A percentile compares a stretch with the other conserved stretches of the same genome.
These are phyloP conservation scores for Gallinago media DNA, from an alignment of 2,113 vertebrate genomes.

Conservation along the genomic window DNA sequence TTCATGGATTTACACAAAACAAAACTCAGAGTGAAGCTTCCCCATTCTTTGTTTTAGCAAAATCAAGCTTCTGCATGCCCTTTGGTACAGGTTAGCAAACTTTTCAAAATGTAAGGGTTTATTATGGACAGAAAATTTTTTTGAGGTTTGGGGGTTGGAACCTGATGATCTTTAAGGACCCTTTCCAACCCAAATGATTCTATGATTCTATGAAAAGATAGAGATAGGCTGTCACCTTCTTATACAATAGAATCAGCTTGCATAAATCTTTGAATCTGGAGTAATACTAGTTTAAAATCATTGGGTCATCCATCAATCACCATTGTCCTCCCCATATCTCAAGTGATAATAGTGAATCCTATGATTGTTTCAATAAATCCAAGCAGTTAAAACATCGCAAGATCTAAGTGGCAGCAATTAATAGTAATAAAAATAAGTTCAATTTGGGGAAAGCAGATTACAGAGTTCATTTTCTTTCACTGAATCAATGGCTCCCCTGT, in stretches of 20 bases:
- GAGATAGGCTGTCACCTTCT: background rate
- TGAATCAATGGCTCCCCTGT: slow-evolving; percentile 63
- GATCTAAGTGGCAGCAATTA: slow-evolving; percentile 71
- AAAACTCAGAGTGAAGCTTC: background rate
- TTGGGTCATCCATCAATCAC: background rate
- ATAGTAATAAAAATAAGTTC: slow-evolving; percentile 73
- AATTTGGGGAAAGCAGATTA: slow-evolving; percentile 72
- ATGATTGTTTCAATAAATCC: slow-evolving; percentile 70
- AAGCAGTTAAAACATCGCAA: slow-evolving; percentile 72
- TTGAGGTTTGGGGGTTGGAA: no score
- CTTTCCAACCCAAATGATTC: no score
- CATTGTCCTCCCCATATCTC: slow-evolving; percentile 28
- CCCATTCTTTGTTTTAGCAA: background rate
- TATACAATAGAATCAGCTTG: background rate
- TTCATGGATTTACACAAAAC: background rate
- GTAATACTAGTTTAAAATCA: background rate
- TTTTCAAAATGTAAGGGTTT: slow-evolving; percentile 30
- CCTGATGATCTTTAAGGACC: no score
- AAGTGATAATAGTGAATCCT: slow-evolving; percentile 57
- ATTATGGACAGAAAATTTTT: background rate
- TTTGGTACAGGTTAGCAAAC: background rate
- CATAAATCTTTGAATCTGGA: slow-evolving; percentile 38
- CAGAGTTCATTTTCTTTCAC: slow-evolving; percentile 69
- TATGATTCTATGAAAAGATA: background rate
- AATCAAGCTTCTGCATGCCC: background rate